These are phyloP conservation scores for Phortica okadai DNA, from an alignment of 2,888 invertebrate species.

Conservation along the genomic window DNA sequence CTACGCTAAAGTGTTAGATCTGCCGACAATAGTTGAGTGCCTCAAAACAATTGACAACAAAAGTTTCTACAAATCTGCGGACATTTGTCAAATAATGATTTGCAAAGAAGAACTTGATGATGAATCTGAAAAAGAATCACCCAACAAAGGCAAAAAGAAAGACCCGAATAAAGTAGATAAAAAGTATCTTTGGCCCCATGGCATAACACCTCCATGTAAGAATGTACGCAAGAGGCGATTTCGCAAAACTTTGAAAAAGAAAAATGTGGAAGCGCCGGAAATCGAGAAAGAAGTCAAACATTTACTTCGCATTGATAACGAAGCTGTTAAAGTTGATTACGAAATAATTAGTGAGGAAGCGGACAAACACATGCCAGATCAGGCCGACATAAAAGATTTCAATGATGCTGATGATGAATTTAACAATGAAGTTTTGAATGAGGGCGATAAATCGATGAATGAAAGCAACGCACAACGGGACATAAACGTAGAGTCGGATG, in stretches of 20 bases:
- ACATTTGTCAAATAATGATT: slow-evolving; percentile 94
- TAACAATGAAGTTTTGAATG: slow-evolving; percentile 68
- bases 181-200: slow-evolving; percentile 96
- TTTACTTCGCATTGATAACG: slow-evolving; percentile 92
- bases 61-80: slow-evolving; percentile 98
- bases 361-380: slow-evolving; percentile 78
- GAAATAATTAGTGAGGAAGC: slow-evolving; percentile 94
- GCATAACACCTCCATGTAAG: slow-evolving; percentile 96
- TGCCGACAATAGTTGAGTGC: slow-evolving; percentile 94
- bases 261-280: slow-evolving; percentile 97
- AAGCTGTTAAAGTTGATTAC: slow-evolving; percentile 92
- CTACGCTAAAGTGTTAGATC: slow-evolving; percentile 91
- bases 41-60: slow-evolving; percentile 97
- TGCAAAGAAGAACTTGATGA: slow-evolving; percentile 93
- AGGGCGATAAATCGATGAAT: slow-evolving; percentile 59
- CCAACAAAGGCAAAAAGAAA: slow-evolving; percentile 88
- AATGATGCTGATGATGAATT: slow-evolving; percentile 68
- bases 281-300: slow-evolving; percentile 98
- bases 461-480: slow-evolving; percentile 68
- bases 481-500: slow-evolving; percentile 74
- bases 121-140: slow-evolving; percentile 84
- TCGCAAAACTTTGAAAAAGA: slow-evolving; percentile 96
- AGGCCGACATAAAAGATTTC: slow-evolving; percentile 64
- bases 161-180: slow-evolving; percentile 89
- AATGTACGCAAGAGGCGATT: slow-evolving; percentile 95